phyloP scores from a whole-genome alignment of 2,888 invertebrate genomes.

The Agonopterix subpropinquella region DNA sequence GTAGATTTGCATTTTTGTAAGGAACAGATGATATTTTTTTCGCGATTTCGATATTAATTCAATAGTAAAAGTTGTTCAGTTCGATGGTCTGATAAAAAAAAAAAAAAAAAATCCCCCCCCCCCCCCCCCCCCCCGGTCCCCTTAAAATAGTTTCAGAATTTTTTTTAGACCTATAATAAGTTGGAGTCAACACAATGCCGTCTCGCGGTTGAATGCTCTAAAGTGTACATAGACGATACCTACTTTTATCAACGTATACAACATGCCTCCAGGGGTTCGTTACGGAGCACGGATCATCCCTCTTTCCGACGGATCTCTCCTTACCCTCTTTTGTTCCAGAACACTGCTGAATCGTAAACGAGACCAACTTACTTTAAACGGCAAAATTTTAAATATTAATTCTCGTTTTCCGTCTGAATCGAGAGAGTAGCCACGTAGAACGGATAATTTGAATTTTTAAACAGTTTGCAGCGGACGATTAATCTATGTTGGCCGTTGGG shows the following conservation, averaged over 20 bases:
- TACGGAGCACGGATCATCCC: slow-evolving; percentile 40
- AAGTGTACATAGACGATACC: slow-evolving; percentile 13
- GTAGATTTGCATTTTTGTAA: too few species aligned
- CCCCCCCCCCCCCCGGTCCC: too few species aligned
- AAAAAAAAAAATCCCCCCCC: too few species aligned
- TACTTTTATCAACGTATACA: slow-evolving; percentile 47
- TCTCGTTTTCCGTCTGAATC: slow-evolving; percentile 37
- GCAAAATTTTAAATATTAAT: slow-evolving; percentile 47
- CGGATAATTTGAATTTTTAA: slow-evolving; percentile 59
- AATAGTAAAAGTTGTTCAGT: too few species aligned
- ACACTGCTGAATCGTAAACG: slow-evolving; percentile 8
- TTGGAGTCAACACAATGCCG: too few species aligned
- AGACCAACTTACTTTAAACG: slow-evolving; percentile 16
- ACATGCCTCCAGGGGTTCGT: slow-evolving; percentile 53
- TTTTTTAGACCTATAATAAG: too few species aligned
- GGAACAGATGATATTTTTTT: too few species aligned
- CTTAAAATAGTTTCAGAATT: too few species aligned
- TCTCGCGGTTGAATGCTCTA: too few species aligned
- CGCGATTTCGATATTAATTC: too few species aligned
- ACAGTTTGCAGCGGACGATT: slow-evolving; percentile 44
- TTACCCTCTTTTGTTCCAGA: slow-evolving; percentile 16
- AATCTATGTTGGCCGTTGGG: slow-evolving; percentile 29
- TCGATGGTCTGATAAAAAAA: too few species aligned
- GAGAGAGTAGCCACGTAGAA: slow-evolving; percentile 41
- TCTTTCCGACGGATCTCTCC: slow-evolving; percentile 24